Conservation (phyloP, 2,888 invertebrate species). For the Pristionchus fissidentatus region DNA sequence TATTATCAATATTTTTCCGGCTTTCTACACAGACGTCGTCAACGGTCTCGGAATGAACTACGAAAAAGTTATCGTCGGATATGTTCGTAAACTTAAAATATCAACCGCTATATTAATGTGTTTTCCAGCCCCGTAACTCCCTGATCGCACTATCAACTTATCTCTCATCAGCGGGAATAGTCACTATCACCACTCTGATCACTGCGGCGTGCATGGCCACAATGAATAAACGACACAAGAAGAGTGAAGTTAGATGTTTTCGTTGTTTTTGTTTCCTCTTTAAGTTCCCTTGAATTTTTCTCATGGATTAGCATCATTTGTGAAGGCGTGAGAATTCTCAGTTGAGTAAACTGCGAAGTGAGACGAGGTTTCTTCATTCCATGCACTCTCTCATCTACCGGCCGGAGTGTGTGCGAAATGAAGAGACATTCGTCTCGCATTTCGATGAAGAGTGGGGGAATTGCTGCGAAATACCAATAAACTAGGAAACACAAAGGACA, state of each 20-base stretch:
- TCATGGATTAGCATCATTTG: background rate
- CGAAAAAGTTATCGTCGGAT: background rate
- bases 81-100: too few species aligned
- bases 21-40: background rate
- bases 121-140: conserved; percentile 11
- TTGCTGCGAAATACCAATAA: background rate
- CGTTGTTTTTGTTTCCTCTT: background rate
- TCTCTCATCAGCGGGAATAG: background rate
- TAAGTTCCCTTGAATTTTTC: background rate
- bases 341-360: too few species aligned
- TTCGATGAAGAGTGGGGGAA: too few species aligned
- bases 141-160: conserved; percentile 1
- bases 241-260: conserved; percentile 19
- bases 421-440: too few species aligned
- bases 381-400: background rate
- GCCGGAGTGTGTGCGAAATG: too few species aligned
- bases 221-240: conserved; percentile 41
- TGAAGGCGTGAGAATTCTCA: background rate
- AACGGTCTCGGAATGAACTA: conserved; percentile 46
- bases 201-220: conserved; percentile 25
- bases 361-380: too few species aligned
- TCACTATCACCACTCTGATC: background rate
- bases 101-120: background rate
- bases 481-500: background rate
- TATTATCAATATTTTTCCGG: background rate